These are phyloP conservation scores for Sebastes itinus DNA, from an alignment of 2,797 vertebrate genomes.

Conservation along the genomic window DNA sequence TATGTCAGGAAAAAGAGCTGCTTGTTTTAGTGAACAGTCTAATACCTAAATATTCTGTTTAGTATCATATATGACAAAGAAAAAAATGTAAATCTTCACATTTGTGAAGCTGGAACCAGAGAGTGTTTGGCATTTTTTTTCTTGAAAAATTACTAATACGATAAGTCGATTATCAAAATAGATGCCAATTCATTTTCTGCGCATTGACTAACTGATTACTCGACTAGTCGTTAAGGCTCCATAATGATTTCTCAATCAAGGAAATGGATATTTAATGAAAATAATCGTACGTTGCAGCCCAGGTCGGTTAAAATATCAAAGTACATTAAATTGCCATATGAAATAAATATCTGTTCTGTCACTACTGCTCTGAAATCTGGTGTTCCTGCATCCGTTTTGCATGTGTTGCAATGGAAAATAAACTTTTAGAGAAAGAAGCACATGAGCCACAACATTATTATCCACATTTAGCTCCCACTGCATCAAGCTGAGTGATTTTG, in stretches of 20 bases:
- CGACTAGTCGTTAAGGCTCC: not conserved
- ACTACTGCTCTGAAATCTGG: not conserved
- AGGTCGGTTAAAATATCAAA: not conserved
- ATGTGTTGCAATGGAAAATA: not conserved
- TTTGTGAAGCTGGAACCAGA: not conserved
- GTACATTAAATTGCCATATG: not conserved
- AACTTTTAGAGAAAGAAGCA: not conserved
- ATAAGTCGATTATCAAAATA: not conserved
- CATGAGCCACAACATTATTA: not conserved
- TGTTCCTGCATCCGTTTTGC: not conserved
- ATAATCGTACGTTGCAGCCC: not conserved
- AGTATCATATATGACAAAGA: not conserved
- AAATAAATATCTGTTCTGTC: not conserved
- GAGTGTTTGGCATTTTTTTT: not conserved
- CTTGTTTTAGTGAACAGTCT: not conserved
- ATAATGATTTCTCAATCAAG: too few species aligned
- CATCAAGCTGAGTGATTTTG: not conserved
- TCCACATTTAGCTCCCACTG: not conserved
- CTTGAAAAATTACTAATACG: not conserved
- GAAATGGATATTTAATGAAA: not conserved
- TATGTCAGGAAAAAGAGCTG: not conserved
- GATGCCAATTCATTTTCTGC: not conserved
- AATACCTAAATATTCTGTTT: not conserved
- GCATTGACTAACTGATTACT: not conserved
- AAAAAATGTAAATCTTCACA: too few species aligned